Percentiles rank a stretch among this genome's conserved stretches.
These are phyloP conservation scores for Puntigrus tetrazona DNA, from an alignment of 2,113 vertebrate genomes.

Conservation along the genomic window DNA sequence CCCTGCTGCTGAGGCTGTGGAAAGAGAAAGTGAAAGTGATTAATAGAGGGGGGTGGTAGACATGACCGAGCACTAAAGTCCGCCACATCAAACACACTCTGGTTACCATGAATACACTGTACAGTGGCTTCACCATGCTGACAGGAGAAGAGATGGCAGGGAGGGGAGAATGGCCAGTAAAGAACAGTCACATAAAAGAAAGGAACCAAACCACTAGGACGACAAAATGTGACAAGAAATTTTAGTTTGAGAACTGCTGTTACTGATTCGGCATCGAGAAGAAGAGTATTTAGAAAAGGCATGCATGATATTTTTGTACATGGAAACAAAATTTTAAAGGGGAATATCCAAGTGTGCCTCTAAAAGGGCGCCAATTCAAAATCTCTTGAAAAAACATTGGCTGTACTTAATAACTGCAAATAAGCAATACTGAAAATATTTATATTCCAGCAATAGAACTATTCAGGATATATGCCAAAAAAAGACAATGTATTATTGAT, in stretches of 20 bases:
- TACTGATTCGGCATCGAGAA: conserved; percentile 73
- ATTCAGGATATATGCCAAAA: background rate
- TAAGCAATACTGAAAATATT: background rate
- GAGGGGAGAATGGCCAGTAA: conserved; percentile 81
- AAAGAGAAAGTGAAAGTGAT: conserved; percentile 77
- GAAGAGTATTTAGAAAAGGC: conserved; percentile 84
- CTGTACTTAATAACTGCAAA: background rate
- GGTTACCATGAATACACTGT: conserved; percentile 79
- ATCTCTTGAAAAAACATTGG: background rate
- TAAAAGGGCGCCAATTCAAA: background rate
- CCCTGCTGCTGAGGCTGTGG: conserved; percentile 75
- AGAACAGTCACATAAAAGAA: conserved; percentile 79
- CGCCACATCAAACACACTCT: conserved; percentile 70
- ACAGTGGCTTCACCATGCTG: conserved; percentile 84
- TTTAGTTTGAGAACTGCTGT: conserved; percentile 73
- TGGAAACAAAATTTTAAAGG: conserved; percentile 90
- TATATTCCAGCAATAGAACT: background rate
- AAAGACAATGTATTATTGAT: background rate
- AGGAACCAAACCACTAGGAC: conserved; percentile 80
- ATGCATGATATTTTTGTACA: conserved; percentile 90
- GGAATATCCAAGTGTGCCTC: conserved; percentile 75
- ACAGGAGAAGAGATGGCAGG: conserved; percentile 79
- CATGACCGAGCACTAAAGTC: conserved; percentile 70
- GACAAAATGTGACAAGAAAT: conserved; percentile 85
- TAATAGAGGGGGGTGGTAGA: conserved; percentile 74